Evolutionary conservation across 2,113 vertebrate species (phyloP).

Genomic region (Corvus cornix): DNA sequence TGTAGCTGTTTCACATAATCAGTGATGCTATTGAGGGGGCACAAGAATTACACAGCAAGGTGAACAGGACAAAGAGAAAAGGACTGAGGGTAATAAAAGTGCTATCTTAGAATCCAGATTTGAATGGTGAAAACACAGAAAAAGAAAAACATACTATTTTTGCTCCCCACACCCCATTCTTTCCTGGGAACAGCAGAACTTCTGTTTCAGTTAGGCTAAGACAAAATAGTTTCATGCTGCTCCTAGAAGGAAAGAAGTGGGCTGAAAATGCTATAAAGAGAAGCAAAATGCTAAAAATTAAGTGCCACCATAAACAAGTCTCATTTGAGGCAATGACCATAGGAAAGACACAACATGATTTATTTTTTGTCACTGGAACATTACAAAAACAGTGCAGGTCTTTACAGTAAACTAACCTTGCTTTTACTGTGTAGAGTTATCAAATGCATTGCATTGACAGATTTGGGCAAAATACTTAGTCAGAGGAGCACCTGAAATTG

Average conservation of each 20-base stretch:
- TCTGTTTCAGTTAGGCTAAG: not conserved
- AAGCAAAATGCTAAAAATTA: not conserved
- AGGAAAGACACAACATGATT: not conserved
- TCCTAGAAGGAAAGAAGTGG: not conserved
- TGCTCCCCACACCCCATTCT: not conserved
- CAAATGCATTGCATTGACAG: not conserved
- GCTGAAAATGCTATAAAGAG: not conserved
- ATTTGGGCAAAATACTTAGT: not conserved
- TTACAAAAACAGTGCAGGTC: not conserved
- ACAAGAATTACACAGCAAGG: not conserved
- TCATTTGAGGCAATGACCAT: not conserved
- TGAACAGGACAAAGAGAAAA: not conserved
- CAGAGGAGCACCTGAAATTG: not conserved
- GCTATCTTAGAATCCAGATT: not conserved
- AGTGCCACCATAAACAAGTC: not conserved
- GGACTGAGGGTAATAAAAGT: not conserved
- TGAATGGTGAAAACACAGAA: not conserved
- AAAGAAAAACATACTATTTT: not conserved
- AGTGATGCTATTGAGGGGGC: not conserved
- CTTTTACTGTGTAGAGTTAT: not conserved
- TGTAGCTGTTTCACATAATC: not conserved
- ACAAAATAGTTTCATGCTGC: not conserved
- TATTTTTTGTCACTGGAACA: not conserved
- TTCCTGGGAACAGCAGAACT: not conserved
- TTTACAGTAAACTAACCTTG: not conserved